These are phyloP conservation scores for Leptarthrus brevirostris DNA, from an alignment of 2,888 invertebrate species.

Conservation along the genomic window DNA sequence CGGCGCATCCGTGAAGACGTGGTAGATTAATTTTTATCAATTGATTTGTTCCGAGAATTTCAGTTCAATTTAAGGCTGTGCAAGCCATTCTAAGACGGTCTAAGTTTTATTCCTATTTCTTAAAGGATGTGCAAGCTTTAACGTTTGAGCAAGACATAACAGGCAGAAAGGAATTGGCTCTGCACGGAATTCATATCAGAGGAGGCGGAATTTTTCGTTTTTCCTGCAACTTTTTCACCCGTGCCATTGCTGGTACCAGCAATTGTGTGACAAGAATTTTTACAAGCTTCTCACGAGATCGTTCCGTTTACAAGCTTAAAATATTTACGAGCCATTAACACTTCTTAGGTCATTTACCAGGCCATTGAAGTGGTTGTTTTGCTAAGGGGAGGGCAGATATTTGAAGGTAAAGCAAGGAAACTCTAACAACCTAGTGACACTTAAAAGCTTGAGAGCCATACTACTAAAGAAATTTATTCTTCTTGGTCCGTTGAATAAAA, in stretches of 20 bases:
- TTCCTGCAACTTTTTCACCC: not conserved
- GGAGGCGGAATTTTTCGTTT: not conserved
- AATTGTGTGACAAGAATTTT: slow-evolving; percentile 44
- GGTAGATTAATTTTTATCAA: slow-evolving; percentile 35
- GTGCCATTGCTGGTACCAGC: slow-evolving; percentile 17
- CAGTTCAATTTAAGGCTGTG: slow-evolving; percentile 1
- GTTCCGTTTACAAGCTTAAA: slow-evolving; percentile 46
- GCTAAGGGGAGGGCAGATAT: not conserved
- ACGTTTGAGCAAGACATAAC: not conserved
- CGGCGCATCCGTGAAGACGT: not conserved
- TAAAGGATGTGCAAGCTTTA: not conserved
- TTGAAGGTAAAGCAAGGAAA: no score
- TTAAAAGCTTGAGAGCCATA: not conserved
- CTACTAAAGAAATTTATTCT: slow-evolving; percentile 4
- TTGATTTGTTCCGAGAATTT: slow-evolving; percentile 33
- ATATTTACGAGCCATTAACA: slow-evolving; percentile 50
- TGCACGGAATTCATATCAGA: not conserved
- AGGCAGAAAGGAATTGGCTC: slow-evolving; percentile 9
- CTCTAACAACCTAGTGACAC: not conserved
- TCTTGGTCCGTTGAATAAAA: slow-evolving; percentile 23
- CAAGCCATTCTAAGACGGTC: not conserved
- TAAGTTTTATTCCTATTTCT: not conserved
- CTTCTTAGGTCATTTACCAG: slow-evolving; percentile 49
- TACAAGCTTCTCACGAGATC: slow-evolving; percentile 34
- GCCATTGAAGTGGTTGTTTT: not conserved